phyloP scores from a whole-genome alignment of 2,113 vertebrate species.

The Prionailurus viverrinus region DNA sequence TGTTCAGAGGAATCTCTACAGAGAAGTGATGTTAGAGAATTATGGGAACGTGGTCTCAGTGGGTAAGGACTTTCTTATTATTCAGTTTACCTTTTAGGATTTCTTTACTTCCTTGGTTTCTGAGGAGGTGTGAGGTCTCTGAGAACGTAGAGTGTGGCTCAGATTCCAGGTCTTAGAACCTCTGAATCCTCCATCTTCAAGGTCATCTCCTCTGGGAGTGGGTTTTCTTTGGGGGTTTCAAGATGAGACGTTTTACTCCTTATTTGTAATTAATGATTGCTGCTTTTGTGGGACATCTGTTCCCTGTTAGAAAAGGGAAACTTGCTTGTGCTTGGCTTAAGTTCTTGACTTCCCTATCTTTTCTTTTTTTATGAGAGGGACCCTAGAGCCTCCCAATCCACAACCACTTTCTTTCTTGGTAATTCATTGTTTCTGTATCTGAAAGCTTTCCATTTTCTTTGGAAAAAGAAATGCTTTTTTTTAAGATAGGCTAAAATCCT shows the following conservation, averaged over 20 bases:
- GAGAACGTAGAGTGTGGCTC: conserved; percentile 37
- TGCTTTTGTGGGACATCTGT: conserved; percentile 46
- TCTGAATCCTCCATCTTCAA: conserved; percentile 34
- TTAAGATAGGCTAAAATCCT: conserved; percentile 43
- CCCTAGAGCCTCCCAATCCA: background rate
- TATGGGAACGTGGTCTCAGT: conserved; percentile 82
- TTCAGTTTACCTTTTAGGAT: conserved; percentile 32
- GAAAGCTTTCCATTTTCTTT: conserved; percentile 40
- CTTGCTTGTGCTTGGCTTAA: conserved; percentile 65
- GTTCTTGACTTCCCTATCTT: background rate
- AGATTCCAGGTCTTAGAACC: conserved; percentile 50
- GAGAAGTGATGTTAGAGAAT: conserved; percentile 85
- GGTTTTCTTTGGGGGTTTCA: conserved; percentile 41
- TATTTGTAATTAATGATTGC: conserved; percentile 24
- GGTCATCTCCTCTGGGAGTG: conserved; percentile 17
- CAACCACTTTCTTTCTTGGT: background rate
- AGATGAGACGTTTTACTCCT: conserved; percentile 43
- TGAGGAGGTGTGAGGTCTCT: conserved; percentile 54
- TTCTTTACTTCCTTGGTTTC: conserved; percentile 59
- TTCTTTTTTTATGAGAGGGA: conserved; percentile 41
- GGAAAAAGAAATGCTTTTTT: conserved; percentile 39
- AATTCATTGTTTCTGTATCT: background rate
- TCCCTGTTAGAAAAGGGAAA: conserved; percentile 57
- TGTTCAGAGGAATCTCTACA: conserved; percentile 84
- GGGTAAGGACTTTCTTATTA: conserved; percentile 79